Evolutionary conservation across 2,797 vertebrate genomes (phyloP).

Genomic region (Anisognathus igniventris): DNA sequence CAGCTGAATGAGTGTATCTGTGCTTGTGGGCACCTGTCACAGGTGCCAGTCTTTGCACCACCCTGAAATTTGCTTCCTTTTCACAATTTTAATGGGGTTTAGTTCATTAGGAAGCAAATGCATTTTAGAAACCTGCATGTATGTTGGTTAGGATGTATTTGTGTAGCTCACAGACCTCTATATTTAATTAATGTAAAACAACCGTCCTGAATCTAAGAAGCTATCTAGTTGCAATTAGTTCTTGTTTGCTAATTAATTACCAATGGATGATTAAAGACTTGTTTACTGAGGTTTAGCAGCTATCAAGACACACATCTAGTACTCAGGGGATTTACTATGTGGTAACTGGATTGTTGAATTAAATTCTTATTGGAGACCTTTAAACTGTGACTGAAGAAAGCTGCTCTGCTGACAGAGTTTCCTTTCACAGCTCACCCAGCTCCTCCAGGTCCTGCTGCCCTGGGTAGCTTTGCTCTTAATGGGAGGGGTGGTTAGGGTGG

Average conservation of each 20-base stretch:
- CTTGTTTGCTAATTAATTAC: constrained; percentile 68
- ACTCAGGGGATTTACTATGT: constrained; percentile 27
- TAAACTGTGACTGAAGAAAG: constrained; percentile 15
- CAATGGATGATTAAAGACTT: constrained; percentile 61
- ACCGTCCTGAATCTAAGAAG: constrained; percentile 20
- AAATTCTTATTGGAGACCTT: constrained; percentile 38
- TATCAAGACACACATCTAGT: constrained; percentile 53
- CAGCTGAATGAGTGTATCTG: not conserved
- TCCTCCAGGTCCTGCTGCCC: not conserved
- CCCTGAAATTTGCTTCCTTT: not conserved
- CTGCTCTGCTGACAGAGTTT: not conserved
- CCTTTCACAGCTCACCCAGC: rapidly evolving
- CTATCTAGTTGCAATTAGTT: constrained; percentile 63
- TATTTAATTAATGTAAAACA: constrained; percentile 18
- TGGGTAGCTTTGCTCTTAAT: not conserved
- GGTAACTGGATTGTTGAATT: constrained; percentile 46
- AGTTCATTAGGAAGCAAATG: not conserved
- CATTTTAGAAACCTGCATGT: not conserved
- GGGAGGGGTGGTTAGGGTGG: not conserved
- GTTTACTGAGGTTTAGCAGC: constrained; percentile 60
- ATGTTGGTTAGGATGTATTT: not conserved
- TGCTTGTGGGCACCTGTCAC: not conserved
- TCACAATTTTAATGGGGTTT: not conserved
- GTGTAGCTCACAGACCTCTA: not conserved
- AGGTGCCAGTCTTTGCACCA: not conserved